Evolutionary conservation across 2,888 invertebrate genomes (phyloP).

Genomic region (Pseudococcus viburni): DNA sequence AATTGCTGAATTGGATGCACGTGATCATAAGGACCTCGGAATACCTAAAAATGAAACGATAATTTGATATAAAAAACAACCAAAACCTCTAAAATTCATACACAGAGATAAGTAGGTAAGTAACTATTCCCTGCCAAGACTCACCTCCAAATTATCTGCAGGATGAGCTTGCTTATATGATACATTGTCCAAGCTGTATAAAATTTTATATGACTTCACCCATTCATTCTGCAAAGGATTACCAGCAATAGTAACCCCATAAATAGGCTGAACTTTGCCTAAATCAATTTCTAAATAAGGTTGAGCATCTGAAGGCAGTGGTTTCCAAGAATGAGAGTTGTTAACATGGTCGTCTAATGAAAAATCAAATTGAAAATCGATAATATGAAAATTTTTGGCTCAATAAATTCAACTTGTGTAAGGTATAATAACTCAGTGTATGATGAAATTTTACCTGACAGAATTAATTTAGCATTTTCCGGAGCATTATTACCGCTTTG

Average conservation of each 20-base stretch:
- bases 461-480: slow-evolving; percentile 60
- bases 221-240: slow-evolving; percentile 73
- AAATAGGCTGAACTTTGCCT: slow-evolving; percentile 78
- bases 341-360: not conserved
- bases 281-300: slow-evolving; percentile 83
- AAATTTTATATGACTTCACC: slow-evolving; percentile 83
- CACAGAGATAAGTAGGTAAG: not conserved
- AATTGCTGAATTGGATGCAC: slow-evolving; percentile 76
- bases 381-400: not conserved
- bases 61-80: not conserved
- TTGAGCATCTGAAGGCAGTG: slow-evolving; percentile 75
- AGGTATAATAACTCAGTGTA: not conserved
- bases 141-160: slow-evolving; percentile 70
- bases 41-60: slow-evolving; percentile 73
- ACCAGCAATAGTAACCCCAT: slow-evolving; percentile 83
- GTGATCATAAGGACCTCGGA: slow-evolving; percentile 81
- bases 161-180: slow-evolving; percentile 77
- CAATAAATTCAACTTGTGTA: no score
- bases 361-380: no score
- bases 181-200: slow-evolving; percentile 80
- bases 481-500: slow-evolving; percentile 39
- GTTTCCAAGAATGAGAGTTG: slow-evolving; percentile 79
- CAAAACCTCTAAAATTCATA: no score
- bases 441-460: slow-evolving; percentile 2
- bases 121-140: not conserved